Conservation (phyloP, 2,888 invertebrate species). For the Alloscopus bannaensis region DNA sequence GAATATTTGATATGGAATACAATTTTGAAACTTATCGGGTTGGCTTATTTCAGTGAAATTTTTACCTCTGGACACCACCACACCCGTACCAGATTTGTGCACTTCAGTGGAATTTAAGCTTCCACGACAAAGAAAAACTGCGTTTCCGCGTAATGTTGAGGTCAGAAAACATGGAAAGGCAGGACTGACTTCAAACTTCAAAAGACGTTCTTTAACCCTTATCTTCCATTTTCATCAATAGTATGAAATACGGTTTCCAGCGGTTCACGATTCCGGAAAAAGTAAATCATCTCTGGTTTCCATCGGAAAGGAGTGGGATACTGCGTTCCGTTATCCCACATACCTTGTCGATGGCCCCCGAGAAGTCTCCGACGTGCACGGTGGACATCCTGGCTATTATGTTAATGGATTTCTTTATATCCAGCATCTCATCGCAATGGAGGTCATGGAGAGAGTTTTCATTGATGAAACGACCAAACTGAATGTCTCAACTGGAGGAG, state of each 20-base stretch:
- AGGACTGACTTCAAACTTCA: no score
- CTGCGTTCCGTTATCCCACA: slow-evolving; percentile 12
- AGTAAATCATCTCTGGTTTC: slow-evolving; percentile 5
- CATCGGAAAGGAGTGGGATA: slow-evolving; percentile 45
- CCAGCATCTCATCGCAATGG: slow-evolving; percentile 33
- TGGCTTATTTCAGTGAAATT: no score
- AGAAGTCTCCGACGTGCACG: slow-evolving; percentile 7
- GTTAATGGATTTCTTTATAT: slow-evolving; percentile 46
- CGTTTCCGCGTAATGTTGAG: no score
- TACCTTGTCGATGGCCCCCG: slow-evolving; percentile 39
- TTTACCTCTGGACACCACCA: neutral
- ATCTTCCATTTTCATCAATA: slow-evolving; percentile 20
- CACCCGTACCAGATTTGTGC: slow-evolving; percentile 13
- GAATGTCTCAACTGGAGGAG: neutral
- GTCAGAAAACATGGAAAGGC: no score
- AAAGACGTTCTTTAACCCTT: no score
- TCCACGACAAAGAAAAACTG: neutral
- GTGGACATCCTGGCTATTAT: slow-evolving; percentile 52
- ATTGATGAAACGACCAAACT: neutral
- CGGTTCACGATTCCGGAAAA: slow-evolving; percentile 24
- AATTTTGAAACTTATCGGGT: neutral
- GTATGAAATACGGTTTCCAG: slow-evolving; percentile 53
- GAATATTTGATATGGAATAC: no score
- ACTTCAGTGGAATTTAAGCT: slow-evolving; percentile 22
- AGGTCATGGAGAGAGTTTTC: slow-evolving; percentile 25